Evolutionary conservation across 2,888 invertebrate genomes (phyloP), one percentile per base, ranked within the genome.

Genomic region (Tipula lateralis): DNA sequence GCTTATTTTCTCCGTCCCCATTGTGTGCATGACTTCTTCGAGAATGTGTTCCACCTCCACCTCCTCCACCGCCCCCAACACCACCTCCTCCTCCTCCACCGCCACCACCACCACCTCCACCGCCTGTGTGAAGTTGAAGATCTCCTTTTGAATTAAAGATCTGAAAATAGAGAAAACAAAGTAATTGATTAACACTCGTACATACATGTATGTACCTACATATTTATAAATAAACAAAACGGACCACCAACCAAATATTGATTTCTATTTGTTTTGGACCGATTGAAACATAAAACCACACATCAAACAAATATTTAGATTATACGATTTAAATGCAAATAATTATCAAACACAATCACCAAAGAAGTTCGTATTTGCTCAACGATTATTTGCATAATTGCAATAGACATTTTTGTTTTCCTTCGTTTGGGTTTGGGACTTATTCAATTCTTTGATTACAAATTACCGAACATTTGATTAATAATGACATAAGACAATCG

Each of bases 81-180:
- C 86, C 85, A 2, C 87, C 87, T 85, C n/a, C 90, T 29, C 90
- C 87, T 88, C 86, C 85, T 1, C 84, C 85, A 29, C 86, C 85
- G n/a, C 84, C 86, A 2, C 87, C 87, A 3, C 87, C 85, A 88
- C 92, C 87, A 90, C 91, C 88, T 90, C 91, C 88, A 92, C 93
- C 80, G 93, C 89, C 29, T 93, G 98, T 97, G 92, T 99, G 99
- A 87, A 99, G 93, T 92, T 99, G 97, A 88, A 99, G 94, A 91
- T 99, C 99, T 86, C 98, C 98, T 91, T 99, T 99, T 87, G 97
- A 97, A 87, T 97, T 97, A 91, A 98, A 99, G 90, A 98, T 96
- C 99, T 99, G 95, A 85, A 93, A 95, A 89, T 89, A 89, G 86
- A 89, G 87, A 89, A 87, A 85, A 84, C 13, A n/a, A 83, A 83